Evolutionary conservation across 35 echinoderm and acorn worm species (phyloP), one percentile per base, ranked within the genome.

Genomic region (Antedon bifida): DNA sequence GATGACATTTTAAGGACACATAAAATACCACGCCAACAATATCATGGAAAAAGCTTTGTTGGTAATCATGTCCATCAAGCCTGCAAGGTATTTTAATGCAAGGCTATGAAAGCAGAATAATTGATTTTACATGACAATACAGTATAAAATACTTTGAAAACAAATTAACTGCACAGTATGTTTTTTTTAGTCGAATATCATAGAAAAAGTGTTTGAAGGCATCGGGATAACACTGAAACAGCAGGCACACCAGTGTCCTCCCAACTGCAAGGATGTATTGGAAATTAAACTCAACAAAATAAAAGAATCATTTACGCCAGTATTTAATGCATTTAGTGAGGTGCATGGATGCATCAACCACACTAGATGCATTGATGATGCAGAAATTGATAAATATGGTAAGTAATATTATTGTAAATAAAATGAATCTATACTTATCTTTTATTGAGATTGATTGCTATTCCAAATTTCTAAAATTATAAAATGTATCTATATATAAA

Each of bases 361-460:
- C 26, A 64, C 51, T 16, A 12, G 51, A 23, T 64, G 51, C 19
- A 64, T 64, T 64, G 51, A 64, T 64, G 19, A 64, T 23, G 3
- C 51, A 56, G 85, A 87, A 31, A 81, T 87, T 26, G 23, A 29
- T 80, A 44, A 17, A 81, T 78, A 81, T 23, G 77, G 85, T 80
- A 76, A 30, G 31, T 14, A 1, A 39, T 31, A 36, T 26, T 75
- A 32, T 11, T 85, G 23, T 12, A 0, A 77, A 34, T 30, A 39
- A n/a, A n/a, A n/a, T n/a, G n/a, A n/a, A n/a, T n/a, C n/a, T n/a
- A 76, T 35, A 64, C 33, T 36, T 1, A 76, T 75, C 26, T 1
- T 8, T 85, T 35, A 30, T 34, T 74, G 8, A 44, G 34, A 32
- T 29, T 77, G 12, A n/a, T n/a, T n/a, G n/a, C n/a, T n/a, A n/a